Conservation (phyloP, 2,797 vertebrate species). For the Natrix natrix region DNA sequence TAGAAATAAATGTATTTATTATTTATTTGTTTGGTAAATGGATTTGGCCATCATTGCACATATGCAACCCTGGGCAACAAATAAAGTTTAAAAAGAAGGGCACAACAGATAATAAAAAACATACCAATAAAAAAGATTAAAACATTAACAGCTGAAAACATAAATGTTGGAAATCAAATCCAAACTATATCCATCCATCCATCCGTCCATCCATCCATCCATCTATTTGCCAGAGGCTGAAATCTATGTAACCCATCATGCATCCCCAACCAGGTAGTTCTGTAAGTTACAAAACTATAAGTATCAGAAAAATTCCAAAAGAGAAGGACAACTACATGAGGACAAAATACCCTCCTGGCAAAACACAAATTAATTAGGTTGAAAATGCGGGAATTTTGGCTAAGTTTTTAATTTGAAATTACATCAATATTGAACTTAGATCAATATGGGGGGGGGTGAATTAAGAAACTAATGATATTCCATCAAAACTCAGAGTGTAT, state of each 20-base stretch:
- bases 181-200: not conserved
- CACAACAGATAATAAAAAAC: not conserved
- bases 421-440: not conserved
- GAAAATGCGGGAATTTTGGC: not conserved
- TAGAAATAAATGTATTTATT: not conserved
- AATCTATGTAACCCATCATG: not conserved
- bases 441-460: not conserved
- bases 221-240: not conserved
- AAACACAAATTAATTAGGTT: not conserved
- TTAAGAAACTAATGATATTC: not conserved
- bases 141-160: not conserved
- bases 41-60: not conserved
- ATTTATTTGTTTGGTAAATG: not conserved
- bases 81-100: not conserved
- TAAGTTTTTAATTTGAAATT: not conserved
- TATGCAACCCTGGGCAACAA: not conserved
- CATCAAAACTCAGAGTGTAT: accelerated
- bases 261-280: not conserved
- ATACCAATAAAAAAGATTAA: not conserved
- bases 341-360: not conserved
- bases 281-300: not conserved
- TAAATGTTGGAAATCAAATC: not conserved
- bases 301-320: not conserved
- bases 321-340: not conserved
- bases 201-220: too few relatives aligned